Conservation (phyloP, 2,888 invertebrate species). For the Caenorhabditis sp. region DNA sequence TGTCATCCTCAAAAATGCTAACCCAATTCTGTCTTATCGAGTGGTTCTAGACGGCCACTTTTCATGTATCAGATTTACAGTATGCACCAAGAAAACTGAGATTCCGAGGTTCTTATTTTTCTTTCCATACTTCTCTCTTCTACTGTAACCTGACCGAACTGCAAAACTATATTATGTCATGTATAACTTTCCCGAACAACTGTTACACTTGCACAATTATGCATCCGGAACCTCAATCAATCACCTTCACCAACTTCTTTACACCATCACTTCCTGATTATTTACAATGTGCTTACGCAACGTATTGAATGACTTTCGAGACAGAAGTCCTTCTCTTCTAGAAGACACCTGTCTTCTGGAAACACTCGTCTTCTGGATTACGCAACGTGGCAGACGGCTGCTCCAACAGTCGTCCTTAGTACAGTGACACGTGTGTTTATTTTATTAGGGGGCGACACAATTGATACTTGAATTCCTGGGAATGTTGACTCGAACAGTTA, state of each 20-base stretch:
- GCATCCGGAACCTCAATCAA: constrained; percentile 16
- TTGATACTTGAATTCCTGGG: not conserved
- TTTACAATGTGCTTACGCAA: constrained; percentile 49
- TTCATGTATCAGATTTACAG: too few relatives aligned
- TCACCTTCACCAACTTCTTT: constrained; percentile 1
- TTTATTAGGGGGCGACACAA: not conserved
- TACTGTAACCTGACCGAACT: not conserved
- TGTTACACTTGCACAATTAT: not conserved
- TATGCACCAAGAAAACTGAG: too few relatives aligned
- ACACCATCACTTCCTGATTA: constrained; percentile 20
- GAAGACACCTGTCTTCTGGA: constrained; percentile 15
- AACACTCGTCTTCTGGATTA: constrained; percentile 22
- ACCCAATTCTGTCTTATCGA: too few relatives aligned
- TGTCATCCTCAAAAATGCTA: too few relatives aligned
- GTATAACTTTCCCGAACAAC: not conserved
- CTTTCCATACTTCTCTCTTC: not conserved
- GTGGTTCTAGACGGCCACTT: too few relatives aligned
- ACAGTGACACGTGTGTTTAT: constrained; percentile 35
- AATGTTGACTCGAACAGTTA: constrained; percentile 8
- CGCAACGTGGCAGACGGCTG: constrained; percentile 58
- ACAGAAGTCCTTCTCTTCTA: not conserved
- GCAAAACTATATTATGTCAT: not conserved
- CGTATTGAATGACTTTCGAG: constrained; percentile 11
- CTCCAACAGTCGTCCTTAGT: too few relatives aligned
- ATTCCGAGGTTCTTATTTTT: too few relatives aligned